Base-by-base conservation (phyloP, 35 echinoderm and acorn worm species). In the Stichopus chloronotus region DNA sequence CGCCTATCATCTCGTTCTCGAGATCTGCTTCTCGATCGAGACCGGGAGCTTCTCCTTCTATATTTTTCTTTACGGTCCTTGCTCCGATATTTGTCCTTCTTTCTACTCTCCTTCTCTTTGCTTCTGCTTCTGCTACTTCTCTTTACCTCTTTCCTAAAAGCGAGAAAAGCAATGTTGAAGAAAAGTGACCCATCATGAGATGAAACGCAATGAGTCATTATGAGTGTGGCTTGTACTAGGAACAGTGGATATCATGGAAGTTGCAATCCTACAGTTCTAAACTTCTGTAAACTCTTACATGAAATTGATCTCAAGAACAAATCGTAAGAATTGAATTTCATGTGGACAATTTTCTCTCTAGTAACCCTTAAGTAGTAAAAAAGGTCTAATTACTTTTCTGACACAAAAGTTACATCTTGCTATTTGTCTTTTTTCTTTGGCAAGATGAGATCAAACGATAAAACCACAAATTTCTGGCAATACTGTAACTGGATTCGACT, bases 41-140 rank as follows among this genome's bases (percentile, higher is more conserved):
- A 91, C 6, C 92, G 78, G 4, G 82, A 68, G 65, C 92, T 84
- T 4, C 92, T 78, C 59, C 83, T 89, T 13, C 93, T 58, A 21
- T 92, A 77, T 14, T 92, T 89, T 22, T 91, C 78, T 30, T 88
- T 95, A 68, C 85, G 91, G 56, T 95, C 81, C 76, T 85, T 93
- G 58, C 78, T 88, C 25, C 78, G 87, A 23, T 94, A 79, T 95
- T 92, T 95, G 10, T 94, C 82, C 53, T 77, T 97, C 72, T 76
- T 79, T 79, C 59, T 86, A 30, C 63, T 88, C n/a, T 92, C 86
- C 17, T 91, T 92, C 53, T 98, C 89, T 57, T 83, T 91, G 76
- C 97, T 98, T 53, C 95, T 94, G 19, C 91, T 88, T 21, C 55
- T 60, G 16, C 58, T 88, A 8, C 58, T 21, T 10, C 58, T 88